Evolutionary conservation across 1,140 invertebrate genomes (phyloP).

Genomic region (Aethina tumida): DNA sequence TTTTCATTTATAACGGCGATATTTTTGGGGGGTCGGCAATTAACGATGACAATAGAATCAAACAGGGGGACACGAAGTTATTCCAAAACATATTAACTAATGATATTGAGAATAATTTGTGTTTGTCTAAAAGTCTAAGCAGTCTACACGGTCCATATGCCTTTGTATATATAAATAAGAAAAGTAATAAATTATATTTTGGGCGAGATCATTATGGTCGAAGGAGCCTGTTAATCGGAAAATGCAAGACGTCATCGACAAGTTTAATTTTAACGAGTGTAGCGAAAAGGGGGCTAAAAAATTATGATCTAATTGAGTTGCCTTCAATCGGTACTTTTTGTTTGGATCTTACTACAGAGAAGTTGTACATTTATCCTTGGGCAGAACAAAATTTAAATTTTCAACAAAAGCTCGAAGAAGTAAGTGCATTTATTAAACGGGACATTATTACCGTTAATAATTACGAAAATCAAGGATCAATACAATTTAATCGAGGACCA

Average conservation of each 20-base stretch:
- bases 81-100: conserved; percentile 33
- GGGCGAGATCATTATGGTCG: conserved; percentile 78
- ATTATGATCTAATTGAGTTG: conserved; percentile 52
- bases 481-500: conserved; percentile 9
- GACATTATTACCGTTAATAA: conserved; percentile 24
- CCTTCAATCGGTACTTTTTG: conserved; percentile 62
- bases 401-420: conserved; percentile 29
- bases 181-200: conserved; percentile 59
- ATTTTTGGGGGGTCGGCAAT: conserved; percentile 47
- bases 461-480: conserved; percentile 13
- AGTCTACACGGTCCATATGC: conserved; percentile 72
- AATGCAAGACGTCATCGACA: conserved; percentile 32
- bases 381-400: conserved; percentile 30
- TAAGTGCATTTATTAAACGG: conserved; percentile 33
- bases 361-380: conserved; percentile 39
- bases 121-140: conserved; percentile 38
- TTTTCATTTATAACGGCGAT: conserved; percentile 76
- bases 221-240: conserved; percentile 65
- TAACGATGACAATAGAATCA: conserved; percentile 14
- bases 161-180: conserved; percentile 67
- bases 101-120: conserved; percentile 37
- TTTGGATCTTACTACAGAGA: conserved; percentile 42
- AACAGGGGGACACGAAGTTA: conserved; percentile 36
- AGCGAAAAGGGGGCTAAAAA: conserved; percentile 42
- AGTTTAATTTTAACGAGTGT: conserved; percentile 50